Conservation (phyloP, 2,113 vertebrate genomes). For the Gallinago media region DNA sequence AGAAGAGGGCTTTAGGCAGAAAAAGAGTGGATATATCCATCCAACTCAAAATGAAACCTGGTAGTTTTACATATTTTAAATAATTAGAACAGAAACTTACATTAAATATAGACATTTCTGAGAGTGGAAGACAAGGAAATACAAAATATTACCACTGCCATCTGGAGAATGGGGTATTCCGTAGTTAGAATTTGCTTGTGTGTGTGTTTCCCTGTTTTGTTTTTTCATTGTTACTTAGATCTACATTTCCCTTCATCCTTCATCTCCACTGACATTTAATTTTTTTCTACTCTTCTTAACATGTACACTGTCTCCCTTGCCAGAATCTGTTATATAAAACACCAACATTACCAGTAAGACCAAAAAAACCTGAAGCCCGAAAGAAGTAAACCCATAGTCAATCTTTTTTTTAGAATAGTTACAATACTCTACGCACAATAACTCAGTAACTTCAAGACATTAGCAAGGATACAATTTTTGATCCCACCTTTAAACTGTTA, state of each 20-base stretch:
- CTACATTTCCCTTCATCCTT: background rate
- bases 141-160: background rate
- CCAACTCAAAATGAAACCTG: background rate
- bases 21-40: background rate
- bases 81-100: background rate
- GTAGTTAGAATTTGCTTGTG: background rate
- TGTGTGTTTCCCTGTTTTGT: background rate
- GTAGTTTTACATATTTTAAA: background rate
- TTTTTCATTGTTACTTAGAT: background rate
- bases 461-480: background rate
- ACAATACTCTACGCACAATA: background rate
- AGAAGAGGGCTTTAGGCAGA: background rate
- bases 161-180: background rate
- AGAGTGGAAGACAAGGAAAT: background rate
- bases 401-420: background rate
- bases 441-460: background rate
- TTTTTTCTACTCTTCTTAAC: background rate
- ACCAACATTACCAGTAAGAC: background rate
- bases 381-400: background rate
- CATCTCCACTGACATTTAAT: background rate
- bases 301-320: background rate
- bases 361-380: background rate
- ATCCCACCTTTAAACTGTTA: background rate
- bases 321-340: background rate
- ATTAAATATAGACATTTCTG: background rate